Conservation (phyloP, 2,888 invertebrate genomes). For the Caradrina clavipalpis region DNA sequence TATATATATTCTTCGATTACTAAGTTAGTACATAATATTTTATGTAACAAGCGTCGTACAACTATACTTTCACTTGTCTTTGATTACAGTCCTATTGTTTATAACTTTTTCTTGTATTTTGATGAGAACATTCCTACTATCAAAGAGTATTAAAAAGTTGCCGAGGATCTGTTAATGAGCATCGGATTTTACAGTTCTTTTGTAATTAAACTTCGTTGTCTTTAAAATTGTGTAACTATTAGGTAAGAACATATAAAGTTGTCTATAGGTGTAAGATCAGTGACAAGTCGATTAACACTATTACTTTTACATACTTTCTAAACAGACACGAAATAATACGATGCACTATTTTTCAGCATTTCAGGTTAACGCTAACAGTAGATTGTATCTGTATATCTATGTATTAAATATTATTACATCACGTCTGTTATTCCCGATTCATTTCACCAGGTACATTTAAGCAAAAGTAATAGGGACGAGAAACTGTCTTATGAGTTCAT, state of each 20-base stretch:
- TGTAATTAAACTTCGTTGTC: slow-evolving; percentile 1
- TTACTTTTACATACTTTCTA: too few relatives aligned
- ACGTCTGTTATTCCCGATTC: not conserved
- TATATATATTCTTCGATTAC: too few relatives aligned
- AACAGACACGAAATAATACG: too few relatives aligned
- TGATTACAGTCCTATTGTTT: slow-evolving; percentile 36
- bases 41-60: slow-evolving; percentile 19
- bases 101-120: slow-evolving; percentile 23
- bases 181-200: slow-evolving; percentile 28
- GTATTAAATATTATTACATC: not conserved
- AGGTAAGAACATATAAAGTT: too few relatives aligned
- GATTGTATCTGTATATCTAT: not conserved
- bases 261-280: too few relatives aligned
- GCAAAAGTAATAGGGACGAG: not conserved
- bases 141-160: slow-evolving; percentile 16
- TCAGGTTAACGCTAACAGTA: too few relatives aligned
- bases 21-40: slow-evolving; percentile 40
- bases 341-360: too few relatives aligned
- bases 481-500: not conserved
- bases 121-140: slow-evolving; percentile 14
- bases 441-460: not conserved
- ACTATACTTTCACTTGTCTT: slow-evolving; percentile 28
- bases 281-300: too few relatives aligned
- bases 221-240: too few relatives aligned
- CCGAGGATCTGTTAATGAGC: slow-evolving; percentile 2